Conservation (phyloP, 2,113 vertebrate species). For the Probosciger aterrimus region DNA sequence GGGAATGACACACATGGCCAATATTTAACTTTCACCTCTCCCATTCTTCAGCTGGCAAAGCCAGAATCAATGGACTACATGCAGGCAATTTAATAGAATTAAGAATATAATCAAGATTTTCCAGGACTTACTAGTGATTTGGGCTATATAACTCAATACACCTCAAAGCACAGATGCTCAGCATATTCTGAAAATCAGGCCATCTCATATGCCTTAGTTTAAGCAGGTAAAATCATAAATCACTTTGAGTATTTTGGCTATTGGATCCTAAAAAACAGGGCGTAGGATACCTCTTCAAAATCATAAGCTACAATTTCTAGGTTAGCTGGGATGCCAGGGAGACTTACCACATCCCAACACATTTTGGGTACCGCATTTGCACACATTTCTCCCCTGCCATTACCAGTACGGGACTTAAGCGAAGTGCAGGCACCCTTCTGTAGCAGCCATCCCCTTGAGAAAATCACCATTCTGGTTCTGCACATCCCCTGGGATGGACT, state of each 20-base stretch:
- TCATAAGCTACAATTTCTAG: background rate
- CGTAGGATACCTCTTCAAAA: background rate
- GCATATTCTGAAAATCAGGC: slow-evolving; percentile 24
- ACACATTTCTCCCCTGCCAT: background rate
- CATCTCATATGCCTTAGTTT: background rate
- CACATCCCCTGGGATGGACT: background rate
- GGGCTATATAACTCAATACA: slow-evolving; percentile 32
- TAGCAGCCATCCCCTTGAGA: background rate
- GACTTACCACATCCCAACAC: background rate
- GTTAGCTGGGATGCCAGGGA: background rate
- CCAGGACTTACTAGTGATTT: slow-evolving; percentile 20
- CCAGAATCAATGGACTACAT: slow-evolving; percentile 24
- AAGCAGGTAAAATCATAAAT: slow-evolving; percentile 38
- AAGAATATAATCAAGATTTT: slow-evolving; percentile 54
- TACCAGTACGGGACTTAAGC: background rate
- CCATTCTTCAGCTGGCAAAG: slow-evolving; percentile 49
- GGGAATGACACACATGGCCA: slow-evolving; percentile 61
- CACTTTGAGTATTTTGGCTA: background rate
- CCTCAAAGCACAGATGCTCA: background rate
- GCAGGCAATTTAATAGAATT: slow-evolving; percentile 51
- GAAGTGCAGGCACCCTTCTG: background rate
- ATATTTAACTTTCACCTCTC: slow-evolving; percentile 63
- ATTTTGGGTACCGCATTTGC: background rate
- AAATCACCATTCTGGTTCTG: background rate
- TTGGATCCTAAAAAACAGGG: background rate